phyloP scores from a whole-genome alignment of 23 tunicate species.

The Corella eumyota region DNA sequence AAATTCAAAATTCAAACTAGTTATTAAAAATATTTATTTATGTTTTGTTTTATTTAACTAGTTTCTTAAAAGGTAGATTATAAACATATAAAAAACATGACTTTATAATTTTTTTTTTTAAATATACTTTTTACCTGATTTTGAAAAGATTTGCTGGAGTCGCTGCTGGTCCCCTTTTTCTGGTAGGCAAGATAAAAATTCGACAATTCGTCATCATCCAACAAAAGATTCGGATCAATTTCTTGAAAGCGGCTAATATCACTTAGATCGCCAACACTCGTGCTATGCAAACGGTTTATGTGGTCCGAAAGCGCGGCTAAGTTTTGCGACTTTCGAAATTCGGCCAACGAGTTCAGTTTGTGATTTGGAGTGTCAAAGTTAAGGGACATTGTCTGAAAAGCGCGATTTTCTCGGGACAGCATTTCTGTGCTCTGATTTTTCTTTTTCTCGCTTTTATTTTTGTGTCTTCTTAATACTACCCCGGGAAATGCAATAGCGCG shows the following conservation, averaged over 20 bases:
- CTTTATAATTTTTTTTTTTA: no score
- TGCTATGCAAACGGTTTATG: conserved; percentile 18
- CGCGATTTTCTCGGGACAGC: conserved; percentile 20
- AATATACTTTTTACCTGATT: conserved; percentile 31
- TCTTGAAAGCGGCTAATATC: no score
- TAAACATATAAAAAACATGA: no score
- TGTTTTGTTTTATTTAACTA: no score
- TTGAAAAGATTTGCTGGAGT: conserved; percentile 11
- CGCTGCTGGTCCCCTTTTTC: not conserved
- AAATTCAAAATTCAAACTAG: no score
- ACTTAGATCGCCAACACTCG: conserved; percentile 43
- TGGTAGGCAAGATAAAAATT: conserved; percentile 30
- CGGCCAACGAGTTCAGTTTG: no score
- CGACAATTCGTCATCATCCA: conserved; percentile 74
- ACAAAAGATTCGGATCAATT: no score
- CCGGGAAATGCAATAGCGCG: conserved; percentile 66
- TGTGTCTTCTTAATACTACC: conserved; percentile 63
- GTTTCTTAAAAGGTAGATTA: no score
- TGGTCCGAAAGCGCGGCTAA: conserved; percentile 21
- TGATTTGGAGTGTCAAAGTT: conserved; percentile 87
- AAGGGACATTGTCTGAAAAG: conserved; percentile 55
- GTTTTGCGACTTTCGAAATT: no score
- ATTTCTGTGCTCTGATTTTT: conserved; percentile 15
- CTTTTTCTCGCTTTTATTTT: conserved; percentile 16
- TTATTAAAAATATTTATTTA: no score